Base-by-base conservation (phyloP, 2,113 vertebrate genomes). In the Hystrix cristata region DNA sequence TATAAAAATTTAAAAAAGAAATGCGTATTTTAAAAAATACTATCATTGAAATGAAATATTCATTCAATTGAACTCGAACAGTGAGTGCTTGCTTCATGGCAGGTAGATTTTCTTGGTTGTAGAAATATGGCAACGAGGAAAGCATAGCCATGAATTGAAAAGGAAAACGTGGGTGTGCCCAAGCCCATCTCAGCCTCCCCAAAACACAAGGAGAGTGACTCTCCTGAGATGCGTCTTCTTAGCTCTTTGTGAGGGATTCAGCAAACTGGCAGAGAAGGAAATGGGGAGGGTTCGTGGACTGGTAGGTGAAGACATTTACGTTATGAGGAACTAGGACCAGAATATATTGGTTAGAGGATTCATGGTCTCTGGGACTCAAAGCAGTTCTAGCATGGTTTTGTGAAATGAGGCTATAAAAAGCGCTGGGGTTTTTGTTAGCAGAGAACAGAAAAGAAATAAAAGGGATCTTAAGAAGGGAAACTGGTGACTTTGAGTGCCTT, bases 351-450 rank as follows among this genome's bases (percentile, higher is more conserved):
- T 43, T 55, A 81, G 15, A 91, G 55, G 19, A 69, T 34, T 76
- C 74, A 57, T 57, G 62, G 16, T 72, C 51, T 51, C 62, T 72
- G 12, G 31, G 3, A 64, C 43, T 80, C 79, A 88, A 62, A 57
- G 21, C 46, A 71, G 3, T 78, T 88, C 90, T 64, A 43, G 48
- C 57, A 72, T 29, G 21, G 48, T 79, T 92, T 87, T 92, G 60
- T 65, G 31, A 88, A 96, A 34, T 64, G n/a, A 88, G 10, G 67
- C 5, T 83, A 13, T 80, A 31, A 91, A 90, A 96, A 53, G 91
- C 79, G 25, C 31, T 85, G n/a, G 18, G 1, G 9, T 87, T 92
- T 79, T 46, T 55, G 25, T 95, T 96, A 43, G 57, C 62, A 87
- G 57, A 93, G 43, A 6, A 80, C 48, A 69, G 46, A 80, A 80